Evolutionary conservation across 2,797 vertebrate species (phyloP).

Genomic region (Carapus acus): DNA sequence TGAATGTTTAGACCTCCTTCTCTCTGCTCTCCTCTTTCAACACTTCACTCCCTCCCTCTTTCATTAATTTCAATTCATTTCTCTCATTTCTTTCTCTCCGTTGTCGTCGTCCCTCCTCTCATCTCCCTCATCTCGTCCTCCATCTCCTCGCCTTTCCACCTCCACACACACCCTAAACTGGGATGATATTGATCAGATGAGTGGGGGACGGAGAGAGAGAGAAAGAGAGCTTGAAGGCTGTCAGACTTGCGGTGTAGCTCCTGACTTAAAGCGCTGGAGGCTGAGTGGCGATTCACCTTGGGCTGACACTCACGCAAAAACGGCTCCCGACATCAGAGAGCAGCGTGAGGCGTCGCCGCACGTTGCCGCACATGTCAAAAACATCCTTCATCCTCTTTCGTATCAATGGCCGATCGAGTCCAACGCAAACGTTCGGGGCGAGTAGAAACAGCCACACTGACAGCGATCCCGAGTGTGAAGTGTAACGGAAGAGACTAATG

Average conservation of each 20-base stretch:
- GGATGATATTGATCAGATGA: slow-evolving; percentile 38
- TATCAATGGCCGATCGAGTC: no score
- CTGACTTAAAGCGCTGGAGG: slow-evolving; percentile 8
- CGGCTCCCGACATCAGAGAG: no score
- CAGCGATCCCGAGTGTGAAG: no score
- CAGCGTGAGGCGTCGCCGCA: no score
- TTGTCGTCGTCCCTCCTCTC: slow-evolving; percentile 15
- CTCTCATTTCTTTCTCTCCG: neutral
- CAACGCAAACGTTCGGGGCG: no score
- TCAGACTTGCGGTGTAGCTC: slow-evolving; percentile 4
- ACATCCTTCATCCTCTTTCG: no score
- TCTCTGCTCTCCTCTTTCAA: neutral
- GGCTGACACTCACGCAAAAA: neutral
- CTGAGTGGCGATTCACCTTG: slow-evolving; percentile 1
- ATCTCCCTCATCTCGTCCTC: slow-evolving; percentile 1
- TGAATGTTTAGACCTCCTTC: slow-evolving; percentile 5
- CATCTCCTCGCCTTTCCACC: slow-evolving; percentile 8
- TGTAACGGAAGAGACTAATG: no score
- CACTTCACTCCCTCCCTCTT: neutral
- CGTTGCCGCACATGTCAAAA: neutral
- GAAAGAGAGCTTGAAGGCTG: slow-evolving; percentile 10
- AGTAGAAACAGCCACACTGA: no score
- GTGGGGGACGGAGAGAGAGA: no score
- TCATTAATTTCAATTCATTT: neutral
- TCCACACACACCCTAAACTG: slow-evolving; percentile 17